Conservation (phyloP, 2,888 invertebrate genomes). For the Malachius bipustulatus region DNA sequence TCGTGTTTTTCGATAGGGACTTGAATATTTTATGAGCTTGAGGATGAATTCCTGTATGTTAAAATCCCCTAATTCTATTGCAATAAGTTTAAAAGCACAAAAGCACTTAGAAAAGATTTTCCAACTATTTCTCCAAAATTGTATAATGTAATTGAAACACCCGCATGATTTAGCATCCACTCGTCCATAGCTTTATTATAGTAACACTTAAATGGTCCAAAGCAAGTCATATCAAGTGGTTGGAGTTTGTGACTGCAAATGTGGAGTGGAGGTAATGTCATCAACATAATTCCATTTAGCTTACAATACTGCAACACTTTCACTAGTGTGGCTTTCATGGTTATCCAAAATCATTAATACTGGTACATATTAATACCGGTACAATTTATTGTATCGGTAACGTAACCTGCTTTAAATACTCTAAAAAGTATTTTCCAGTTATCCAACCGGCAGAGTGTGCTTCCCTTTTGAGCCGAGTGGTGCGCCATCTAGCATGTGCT, state of each 20-base stretch:
- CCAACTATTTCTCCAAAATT: too few relatives aligned
- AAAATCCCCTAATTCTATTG: too few relatives aligned
- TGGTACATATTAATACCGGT: slow-evolving; percentile 14
- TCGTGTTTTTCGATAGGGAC: too few relatives aligned
- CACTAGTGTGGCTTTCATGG: slow-evolving; percentile 16
- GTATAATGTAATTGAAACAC: slow-evolving; percentile 5
- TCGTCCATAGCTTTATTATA: slow-evolving; percentile 17
- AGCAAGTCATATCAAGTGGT: slow-evolving; percentile 23
- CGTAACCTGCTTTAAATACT: slow-evolving; percentile 11
- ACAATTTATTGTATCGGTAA: slow-evolving; percentile 20
- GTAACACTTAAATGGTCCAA: slow-evolving; percentile 18
- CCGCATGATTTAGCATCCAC: slow-evolving; percentile 17
- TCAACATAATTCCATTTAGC: slow-evolving; percentile 23
- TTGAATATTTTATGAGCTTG: too few relatives aligned
- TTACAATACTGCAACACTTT: slow-evolving; percentile 21
- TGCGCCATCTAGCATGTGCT: slow-evolving; percentile 24
- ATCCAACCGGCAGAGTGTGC: slow-evolving; percentile 23
- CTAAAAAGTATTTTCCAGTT: slow-evolving; percentile 16
- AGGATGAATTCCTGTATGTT: too few relatives aligned
- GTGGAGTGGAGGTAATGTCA: slow-evolving; percentile 10
- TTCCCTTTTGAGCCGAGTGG: slow-evolving; percentile 25
- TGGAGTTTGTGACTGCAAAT: slow-evolving; percentile 18
- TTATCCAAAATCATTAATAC: slow-evolving; percentile 20
- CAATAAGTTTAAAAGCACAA: too few relatives aligned
- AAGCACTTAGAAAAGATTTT: too few relatives aligned